Conservation (phyloP, 2,113 vertebrate genomes). For the Vulpes ferrilata region DNA sequence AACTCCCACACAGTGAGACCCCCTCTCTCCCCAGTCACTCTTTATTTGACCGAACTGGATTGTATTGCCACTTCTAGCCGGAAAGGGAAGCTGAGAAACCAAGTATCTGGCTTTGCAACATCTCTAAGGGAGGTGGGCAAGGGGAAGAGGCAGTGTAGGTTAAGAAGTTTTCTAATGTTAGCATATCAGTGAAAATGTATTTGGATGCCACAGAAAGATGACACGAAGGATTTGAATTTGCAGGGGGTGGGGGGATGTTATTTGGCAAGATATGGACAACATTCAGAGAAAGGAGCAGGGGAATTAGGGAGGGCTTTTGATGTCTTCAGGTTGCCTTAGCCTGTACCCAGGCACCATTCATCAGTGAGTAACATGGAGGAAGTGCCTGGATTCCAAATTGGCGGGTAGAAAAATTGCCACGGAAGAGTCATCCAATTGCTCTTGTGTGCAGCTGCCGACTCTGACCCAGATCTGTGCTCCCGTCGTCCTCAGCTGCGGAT, state of each 20-base stretch:
- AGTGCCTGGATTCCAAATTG: slow-evolving; percentile 66
- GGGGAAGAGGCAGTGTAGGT: neutral
- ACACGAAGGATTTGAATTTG: neutral
- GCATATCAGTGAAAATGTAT: neutral
- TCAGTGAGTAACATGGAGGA: slow-evolving; percentile 50
- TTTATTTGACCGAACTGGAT: slow-evolving; percentile 40
- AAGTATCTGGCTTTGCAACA: slow-evolving; percentile 5
- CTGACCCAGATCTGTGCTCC: slow-evolving; percentile 69
- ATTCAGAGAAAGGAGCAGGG: neutral
- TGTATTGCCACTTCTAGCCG: neutral
- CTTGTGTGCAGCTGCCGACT: slow-evolving; percentile 70
- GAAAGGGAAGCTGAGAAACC: slow-evolving; percentile 52
- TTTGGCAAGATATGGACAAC: neutral
- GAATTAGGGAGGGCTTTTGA: neutral
- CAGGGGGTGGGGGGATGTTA: neutral
- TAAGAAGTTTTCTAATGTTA: neutral
- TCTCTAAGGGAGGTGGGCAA: slow-evolving; percentile 12
- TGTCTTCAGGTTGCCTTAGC: neutral
- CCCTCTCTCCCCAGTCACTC: neutral
- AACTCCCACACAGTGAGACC: neutral
- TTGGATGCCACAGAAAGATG: neutral
- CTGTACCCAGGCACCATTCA: neutral
- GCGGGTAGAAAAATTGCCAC: slow-evolving; percentile 30
- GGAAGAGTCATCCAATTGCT: slow-evolving; percentile 53
- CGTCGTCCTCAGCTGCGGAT: slow-evolving; percentile 62